Evolutionary conservation across 2,888 invertebrate genomes (phyloP), one percentile per base, ranked within the genome.

Genomic region (Quadroppia sp.): DNA sequence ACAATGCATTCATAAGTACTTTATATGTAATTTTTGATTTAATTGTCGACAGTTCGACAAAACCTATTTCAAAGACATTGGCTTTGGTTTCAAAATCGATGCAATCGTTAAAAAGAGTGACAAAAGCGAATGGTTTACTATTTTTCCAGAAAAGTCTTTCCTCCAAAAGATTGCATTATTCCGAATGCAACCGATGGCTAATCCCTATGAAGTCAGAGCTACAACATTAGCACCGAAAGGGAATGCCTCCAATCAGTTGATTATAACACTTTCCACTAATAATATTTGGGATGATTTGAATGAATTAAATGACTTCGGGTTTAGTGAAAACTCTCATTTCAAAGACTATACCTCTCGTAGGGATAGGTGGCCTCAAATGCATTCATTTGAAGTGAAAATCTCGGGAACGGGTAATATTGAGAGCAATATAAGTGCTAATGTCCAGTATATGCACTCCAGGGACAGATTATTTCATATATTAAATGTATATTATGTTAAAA

Each of bases 401-500:
- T n/a, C n/a, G 0, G 72, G 67, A 2, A 36, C 25, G 7, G 76
- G 77, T 20, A 73, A 75, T 36, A 72, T 72, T 13, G 75, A 77
- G 15, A 61, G 76, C 11, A 75, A 76, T 11, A 23, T 75, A 9
- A 30, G 69, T 0, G 71, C 73, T 3, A 74, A 74, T 6, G 1
- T 76, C 1, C 71, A 74, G 1, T 77, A 78, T 71, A 72, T 75
- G 7, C 64, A 74, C 32, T 75, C 76, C 23, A 72, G 74, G 32
- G 64, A 73, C 40, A 36, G 76, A 15, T 25, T 67, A 3, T 70
- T 72, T 71, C 77, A 77, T 45, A 77, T 77, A 72, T 23, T 76
- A 4, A 76, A 76, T 50, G 28, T 77, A n/a, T 77, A 48, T 71
- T 78, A 77, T 70, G 75, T 75, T 28, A 73, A 77, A 61, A 72